Base-by-base conservation (phyloP, 2,888 invertebrate species). In the Pemphredon lugubris region DNA sequence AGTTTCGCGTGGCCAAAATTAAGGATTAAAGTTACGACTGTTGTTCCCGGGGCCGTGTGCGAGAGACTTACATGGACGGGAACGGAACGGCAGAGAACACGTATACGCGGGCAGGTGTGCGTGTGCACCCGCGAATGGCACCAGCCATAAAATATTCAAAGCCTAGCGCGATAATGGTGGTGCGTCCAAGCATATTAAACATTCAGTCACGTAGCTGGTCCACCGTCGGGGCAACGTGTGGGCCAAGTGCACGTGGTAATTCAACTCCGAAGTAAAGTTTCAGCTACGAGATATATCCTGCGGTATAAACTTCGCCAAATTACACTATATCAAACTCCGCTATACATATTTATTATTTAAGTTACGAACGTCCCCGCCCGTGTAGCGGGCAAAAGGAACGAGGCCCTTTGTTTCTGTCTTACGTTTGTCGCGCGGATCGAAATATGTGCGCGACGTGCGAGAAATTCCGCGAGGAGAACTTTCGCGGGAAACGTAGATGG, bases 121-220 rank as follows among this genome's bases (percentile, higher is more conserved):
- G 50, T 42, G 20, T 23, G 44, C 18, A 23, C 20, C 58, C 58
- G 45, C 70, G 70, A 70, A 70, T 55, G 61, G 68, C 67, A 71
- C n/a, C 42, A 1, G 54, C 58, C 60, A 65, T 81, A 77, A 81
- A 81, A 79, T 81, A 81, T 81, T 81, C 82, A 81, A 77, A 82
- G 77, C 60, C 82, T 55, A 64, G 82, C 82, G 75, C 82, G 79
- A 81, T 82, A 81, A 82, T 75, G 81, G 82, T 58, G 65, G 69
- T 73, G 79, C 76, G 79, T 81, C 82, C 82, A 72, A 81, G 73
- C 81, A 72, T 79, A 82, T 80, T 80, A 79, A 80, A 80, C 81
- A 80, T 80, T 81, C 79, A 74, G 73, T 73, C 79, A 72, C 79
- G 75, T 79, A 79, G 68, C 68, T 34, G 69, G 69, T 68, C 75